Percentiles rank a stretch among this genome's conserved stretches.
phyloP scores from a whole-genome alignment of 2,888 invertebrate genomes.

The Meteorus cinctellus region DNA sequence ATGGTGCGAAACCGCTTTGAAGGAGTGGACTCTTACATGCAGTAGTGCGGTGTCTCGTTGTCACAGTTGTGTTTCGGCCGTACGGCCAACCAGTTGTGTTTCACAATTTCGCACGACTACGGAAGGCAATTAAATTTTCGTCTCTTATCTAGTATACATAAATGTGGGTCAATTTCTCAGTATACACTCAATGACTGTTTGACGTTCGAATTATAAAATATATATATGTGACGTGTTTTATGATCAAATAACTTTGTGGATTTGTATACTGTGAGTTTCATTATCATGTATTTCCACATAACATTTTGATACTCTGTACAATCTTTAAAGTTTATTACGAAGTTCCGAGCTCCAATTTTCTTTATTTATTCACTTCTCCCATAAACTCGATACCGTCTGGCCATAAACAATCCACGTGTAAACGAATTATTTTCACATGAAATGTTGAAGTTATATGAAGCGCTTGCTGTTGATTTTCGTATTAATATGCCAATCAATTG shows the following conservation, averaged over 20 bases:
- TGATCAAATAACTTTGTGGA: neutral
- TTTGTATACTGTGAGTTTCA: neutral
- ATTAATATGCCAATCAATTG: constrained; percentile 13
- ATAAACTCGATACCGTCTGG: neutral
- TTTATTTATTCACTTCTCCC: neutral
- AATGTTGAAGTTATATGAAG: constrained; percentile 11
- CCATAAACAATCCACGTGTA: neutral
- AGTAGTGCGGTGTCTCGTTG: constrained; percentile 40
- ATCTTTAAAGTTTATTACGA: too few species aligned
- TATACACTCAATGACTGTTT: neutral
- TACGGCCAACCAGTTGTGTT: constrained; percentile 52
- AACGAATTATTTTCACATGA: neutral
- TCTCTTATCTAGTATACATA: neutral
- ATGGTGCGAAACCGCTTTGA: constrained; percentile 33
- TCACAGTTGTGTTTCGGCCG: constrained; percentile 60
- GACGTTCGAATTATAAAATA: neutral
- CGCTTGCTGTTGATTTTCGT: neutral
- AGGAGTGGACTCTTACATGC: constrained; percentile 45
- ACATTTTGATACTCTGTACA: too few species aligned
- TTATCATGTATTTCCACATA: neutral
- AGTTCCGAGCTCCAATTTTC: neutral
- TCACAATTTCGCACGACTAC: constrained; percentile 15
- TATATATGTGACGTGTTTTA: neutral
- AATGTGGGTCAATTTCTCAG: neutral
- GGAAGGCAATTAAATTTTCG: constrained; percentile 19